Base-by-base conservation (phyloP, 2,888 invertebrate species). In the Pristionchus exspectatus region DNA sequence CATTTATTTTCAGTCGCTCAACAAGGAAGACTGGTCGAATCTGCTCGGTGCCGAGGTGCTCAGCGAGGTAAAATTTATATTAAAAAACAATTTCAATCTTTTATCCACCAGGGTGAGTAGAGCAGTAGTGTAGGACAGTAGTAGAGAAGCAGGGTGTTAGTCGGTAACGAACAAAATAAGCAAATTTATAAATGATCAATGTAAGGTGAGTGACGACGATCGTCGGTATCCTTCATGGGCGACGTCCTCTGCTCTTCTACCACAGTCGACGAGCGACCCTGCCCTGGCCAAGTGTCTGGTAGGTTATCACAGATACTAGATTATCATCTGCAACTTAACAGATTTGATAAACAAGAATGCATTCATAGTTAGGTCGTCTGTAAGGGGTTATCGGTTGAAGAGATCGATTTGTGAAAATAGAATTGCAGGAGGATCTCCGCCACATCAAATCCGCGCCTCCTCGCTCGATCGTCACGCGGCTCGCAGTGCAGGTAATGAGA, bases 391-490 rank as follows among this genome's bases (percentile, higher is more conserved):
- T n/a, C n/a, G n/a, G n/a, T n/a, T n/a, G n/a, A n/a, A n/a, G n/a
- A n/a, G 10, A 38, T 77, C 77, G 44, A 50, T 50, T 7, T 7
- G 44, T 50, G 10, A 50, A 77, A 44, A 30, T 56, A 16, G 10
- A 2, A 56, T 56, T 72, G 2, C 83, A 89, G 89, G 66, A 89
- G 14, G 81, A 83, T n/a, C 83, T 89, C 27, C 81, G 83, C 14
- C 63, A 59, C 38, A 10, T 18, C 2, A 89, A 89, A n/a, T 56
- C 63, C 0, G 89, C 89, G 9, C 38, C 63, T 89, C 89, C 83
- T 21, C 89, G 83, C 7, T 89, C 89, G 44, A 81, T 89, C 63
- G 63, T 66, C 66, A 27, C 89, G 24, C 89, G 89, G 44, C 44
- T 89, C 44, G 66, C 81, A 3, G 63, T 89, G 16, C 63, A 63